A percentile compares a stretch with the other conserved stretches of the same genome.
Evolutionary conservation across 53 echinoderm and acorn worm genomes (phyloP).

Genomic region (Stichopus horrens): DNA sequence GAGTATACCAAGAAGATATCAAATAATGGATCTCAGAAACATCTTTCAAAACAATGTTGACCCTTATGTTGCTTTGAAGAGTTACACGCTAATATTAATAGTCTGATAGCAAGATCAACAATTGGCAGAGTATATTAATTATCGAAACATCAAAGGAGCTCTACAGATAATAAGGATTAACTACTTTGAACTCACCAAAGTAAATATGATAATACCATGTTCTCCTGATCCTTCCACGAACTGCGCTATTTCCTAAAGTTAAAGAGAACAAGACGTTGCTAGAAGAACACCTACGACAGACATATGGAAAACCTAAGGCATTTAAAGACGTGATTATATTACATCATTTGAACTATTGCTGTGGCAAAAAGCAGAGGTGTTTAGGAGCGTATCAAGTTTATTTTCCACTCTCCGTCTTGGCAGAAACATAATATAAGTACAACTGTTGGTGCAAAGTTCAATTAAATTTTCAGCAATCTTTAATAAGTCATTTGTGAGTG

Average conservation of each 20-base stretch:
- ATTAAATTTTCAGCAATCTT: no score
- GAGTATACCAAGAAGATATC: no score
- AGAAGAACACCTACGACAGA: no score
- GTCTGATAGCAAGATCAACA: background rate
- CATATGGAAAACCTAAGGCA: no score
- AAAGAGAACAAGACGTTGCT: background rate
- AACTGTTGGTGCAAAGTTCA: no score
- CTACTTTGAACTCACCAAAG: conserved; percentile 37
- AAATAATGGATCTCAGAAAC: background rate
- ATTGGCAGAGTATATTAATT: background rate
- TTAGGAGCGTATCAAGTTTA: no score
- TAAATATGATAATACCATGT: conserved; percentile 49
- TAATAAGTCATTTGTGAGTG: no score
- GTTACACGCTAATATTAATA: background rate
- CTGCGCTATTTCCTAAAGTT: conserved; percentile 4
- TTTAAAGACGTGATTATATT: no score
- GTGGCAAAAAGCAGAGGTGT: no score
- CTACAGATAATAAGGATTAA: background rate
- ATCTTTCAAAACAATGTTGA: background rate
- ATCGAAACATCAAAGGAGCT: background rate
- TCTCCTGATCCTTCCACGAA: conserved; percentile 51
- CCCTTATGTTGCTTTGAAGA: background rate
- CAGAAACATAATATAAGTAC: no score
- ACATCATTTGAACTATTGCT: no score
- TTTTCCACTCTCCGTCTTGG: no score